phyloP scores from a whole-genome alignment of 2,797 vertebrate species.

The Knipowitschia caucasica region DNA sequence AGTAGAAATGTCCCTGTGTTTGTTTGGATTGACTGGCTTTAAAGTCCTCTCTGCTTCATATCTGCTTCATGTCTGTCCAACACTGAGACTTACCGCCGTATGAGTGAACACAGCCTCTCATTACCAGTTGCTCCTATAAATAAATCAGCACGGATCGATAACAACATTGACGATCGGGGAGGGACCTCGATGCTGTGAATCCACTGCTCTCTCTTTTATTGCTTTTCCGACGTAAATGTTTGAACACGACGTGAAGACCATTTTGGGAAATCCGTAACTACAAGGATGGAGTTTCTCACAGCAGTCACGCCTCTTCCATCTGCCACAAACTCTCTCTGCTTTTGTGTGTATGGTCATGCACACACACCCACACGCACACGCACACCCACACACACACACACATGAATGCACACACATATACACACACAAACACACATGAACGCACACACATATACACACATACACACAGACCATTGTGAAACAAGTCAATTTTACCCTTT shows the following conservation, averaged over 20 bases:
- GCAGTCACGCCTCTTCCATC: constrained; percentile 19
- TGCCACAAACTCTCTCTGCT: constrained; percentile 36
- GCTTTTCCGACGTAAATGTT: constrained; percentile 24
- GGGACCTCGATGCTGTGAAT: constrained; percentile 26
- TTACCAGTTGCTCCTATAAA: constrained; percentile 31
- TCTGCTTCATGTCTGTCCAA: background rate
- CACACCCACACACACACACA: too few species aligned
- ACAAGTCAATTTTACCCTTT: too few species aligned
- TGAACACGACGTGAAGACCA: constrained; percentile 4
- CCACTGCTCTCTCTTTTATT: background rate
- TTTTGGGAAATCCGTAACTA: constrained; percentile 24
- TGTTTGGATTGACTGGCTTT: background rate
- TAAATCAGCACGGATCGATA: constrained; percentile 43
- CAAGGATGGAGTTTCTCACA: constrained; percentile 19
- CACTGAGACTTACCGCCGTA: background rate
- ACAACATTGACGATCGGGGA: constrained; percentile 13
- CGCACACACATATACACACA: too few species aligned
- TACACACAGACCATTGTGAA: too few species aligned
- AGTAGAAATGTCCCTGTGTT: too few species aligned
- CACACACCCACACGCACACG: too few species aligned
- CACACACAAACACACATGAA: too few species aligned
- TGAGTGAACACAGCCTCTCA: background rate
- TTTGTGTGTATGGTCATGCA: too few species aligned
- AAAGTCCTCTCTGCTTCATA: background rate
- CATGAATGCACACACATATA: too few species aligned